Percentiles rank a stretch among this genome's conserved stretches.
Conservation (phyloP, 1,140 invertebrate species). For the Drosophila aff. region DNA sequence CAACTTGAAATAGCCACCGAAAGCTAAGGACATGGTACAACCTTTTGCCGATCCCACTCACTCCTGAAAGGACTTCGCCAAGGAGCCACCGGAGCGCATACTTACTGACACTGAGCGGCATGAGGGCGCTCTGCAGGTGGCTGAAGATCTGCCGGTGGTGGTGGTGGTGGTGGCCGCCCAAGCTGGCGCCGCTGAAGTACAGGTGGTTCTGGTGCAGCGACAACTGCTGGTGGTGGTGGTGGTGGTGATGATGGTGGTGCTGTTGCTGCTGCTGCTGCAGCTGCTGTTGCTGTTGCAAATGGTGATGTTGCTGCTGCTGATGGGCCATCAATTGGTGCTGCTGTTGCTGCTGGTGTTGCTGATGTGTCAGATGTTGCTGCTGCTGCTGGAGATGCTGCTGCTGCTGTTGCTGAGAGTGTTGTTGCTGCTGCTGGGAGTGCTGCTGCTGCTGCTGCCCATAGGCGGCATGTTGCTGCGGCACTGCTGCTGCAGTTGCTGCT, state of each 20-base stretch:
- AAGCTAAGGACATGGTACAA: constrained; percentile 18
- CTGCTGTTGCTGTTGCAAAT: constrained; percentile 42
- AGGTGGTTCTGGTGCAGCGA: constrained; percentile 84
- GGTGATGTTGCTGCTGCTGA: constrained; percentile 60
- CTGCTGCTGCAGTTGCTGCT: constrained; percentile 30
- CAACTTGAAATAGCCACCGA: constrained; percentile 17
- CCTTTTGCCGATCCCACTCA: constrained; percentile 15
- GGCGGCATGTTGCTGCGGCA: constrained; percentile 31
- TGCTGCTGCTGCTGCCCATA: constrained; percentile 14
- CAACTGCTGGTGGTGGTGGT: constrained; percentile 81
- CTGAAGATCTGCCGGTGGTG: constrained; percentile 84
- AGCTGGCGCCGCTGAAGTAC: constrained; percentile 74
- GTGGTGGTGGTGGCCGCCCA: constrained; percentile 73
- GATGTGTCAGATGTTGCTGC: constrained; percentile 51
- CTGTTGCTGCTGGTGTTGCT: constrained; percentile 51
- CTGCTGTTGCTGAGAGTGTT: constrained; percentile 36
- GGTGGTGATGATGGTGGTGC: constrained; percentile 78
- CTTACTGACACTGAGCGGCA: constrained; percentile 84
- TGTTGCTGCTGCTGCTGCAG: constrained; percentile 57
- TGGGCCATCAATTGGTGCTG: constrained; percentile 59
- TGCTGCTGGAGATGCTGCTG: constrained; percentile 65
- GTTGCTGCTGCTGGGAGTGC: constrained; percentile 38
- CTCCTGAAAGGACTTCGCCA: background rate
- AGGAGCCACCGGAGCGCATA: constrained; percentile 45
- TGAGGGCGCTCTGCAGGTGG: constrained; percentile 79